Percentiles rank a stretch among this genome's conserved stretches.
These are phyloP conservation scores for Eupithecia vulgata DNA, from an alignment of 2,888 invertebrate genomes.

Conservation along the genomic window DNA sequence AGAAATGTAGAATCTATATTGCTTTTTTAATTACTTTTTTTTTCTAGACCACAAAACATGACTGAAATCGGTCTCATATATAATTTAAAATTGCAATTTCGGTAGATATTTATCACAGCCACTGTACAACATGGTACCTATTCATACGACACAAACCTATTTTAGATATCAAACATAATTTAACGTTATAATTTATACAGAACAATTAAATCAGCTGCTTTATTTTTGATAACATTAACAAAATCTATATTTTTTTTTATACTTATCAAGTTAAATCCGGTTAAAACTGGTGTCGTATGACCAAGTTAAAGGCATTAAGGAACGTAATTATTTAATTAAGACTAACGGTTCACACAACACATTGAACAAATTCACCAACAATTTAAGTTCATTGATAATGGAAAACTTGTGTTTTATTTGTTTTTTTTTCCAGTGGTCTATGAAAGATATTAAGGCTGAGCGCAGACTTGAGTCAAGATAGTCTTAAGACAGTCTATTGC, in stretches of 20 bases:
- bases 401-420: not conserved
- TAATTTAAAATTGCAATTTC: slow-evolving; percentile 1
- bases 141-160: slow-evolving; percentile 40
- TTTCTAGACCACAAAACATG: not conserved
- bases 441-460: not conserved
- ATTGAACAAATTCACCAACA: not conserved
- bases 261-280: not conserved
- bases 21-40: not conserved
- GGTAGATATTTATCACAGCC: slow-evolving; percentile 70
- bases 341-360: not conserved
- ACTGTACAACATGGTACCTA: slow-evolving; percentile 65
- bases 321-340: slow-evolving; percentile 42
- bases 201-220: slow-evolving; percentile 1
- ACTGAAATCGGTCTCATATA: not conserved
- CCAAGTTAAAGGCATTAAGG: slow-evolving; percentile 39
- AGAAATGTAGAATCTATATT: not conserved
- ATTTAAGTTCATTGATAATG: not conserved
- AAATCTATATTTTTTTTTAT: not conserved
- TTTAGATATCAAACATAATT: not conserved
- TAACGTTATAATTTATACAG: not conserved
- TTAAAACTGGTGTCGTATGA: slow-evolving; percentile 10
- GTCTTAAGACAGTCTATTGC: no score
- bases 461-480: no score
- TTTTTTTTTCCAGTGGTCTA: not conserved
- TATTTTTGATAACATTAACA: not conserved